Percentiles rank a stretch among this genome's conserved stretches.
Evolutionary conservation across 2,888 invertebrate species (phyloP).

Genomic region (Linnaemya tessellans): DNA sequence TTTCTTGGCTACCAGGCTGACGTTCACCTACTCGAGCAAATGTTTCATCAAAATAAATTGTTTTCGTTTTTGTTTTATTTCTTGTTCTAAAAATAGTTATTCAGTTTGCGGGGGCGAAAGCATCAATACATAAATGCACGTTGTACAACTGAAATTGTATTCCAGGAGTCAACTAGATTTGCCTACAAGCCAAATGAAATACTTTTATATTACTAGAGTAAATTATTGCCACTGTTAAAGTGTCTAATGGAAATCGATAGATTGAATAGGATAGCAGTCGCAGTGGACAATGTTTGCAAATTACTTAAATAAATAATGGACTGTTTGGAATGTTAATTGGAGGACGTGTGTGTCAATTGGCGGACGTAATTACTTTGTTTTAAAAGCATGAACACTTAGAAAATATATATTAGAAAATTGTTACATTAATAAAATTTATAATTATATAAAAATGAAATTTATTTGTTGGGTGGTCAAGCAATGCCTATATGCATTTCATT

Average conservation of each 20-base stretch:
- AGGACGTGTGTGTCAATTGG: neutral
- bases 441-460: too few relatives aligned
- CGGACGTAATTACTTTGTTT: neutral
- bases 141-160: slow-evolving; percentile 42
- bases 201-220: slow-evolving; percentile 62
- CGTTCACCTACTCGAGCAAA: slow-evolving; percentile 3
- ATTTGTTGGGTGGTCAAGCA: too few relatives aligned
- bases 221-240: slow-evolving; percentile 58
- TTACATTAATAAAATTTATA: too few relatives aligned
- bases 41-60: neutral
- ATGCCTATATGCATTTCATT: too few relatives aligned
- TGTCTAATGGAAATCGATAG: slow-evolving; percentile 40
- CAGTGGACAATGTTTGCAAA: slow-evolving; percentile 29
- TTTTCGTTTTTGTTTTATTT: neutral
- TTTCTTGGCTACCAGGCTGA: slow-evolving; percentile 25
- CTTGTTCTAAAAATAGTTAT: neutral
- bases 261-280: neutral
- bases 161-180: slow-evolving; percentile 58
- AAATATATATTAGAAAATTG: too few relatives aligned
- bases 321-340: neutral
- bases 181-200: slow-evolving; percentile 51
- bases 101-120: slow-evolving; percentile 9
- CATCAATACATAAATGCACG: slow-evolving; percentile 34
- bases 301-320: slow-evolving; percentile 33
- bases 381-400: neutral